phyloP scores from a whole-genome alignment of 2,113 vertebrate species.

The Cyanoliseus patagonus region DNA sequence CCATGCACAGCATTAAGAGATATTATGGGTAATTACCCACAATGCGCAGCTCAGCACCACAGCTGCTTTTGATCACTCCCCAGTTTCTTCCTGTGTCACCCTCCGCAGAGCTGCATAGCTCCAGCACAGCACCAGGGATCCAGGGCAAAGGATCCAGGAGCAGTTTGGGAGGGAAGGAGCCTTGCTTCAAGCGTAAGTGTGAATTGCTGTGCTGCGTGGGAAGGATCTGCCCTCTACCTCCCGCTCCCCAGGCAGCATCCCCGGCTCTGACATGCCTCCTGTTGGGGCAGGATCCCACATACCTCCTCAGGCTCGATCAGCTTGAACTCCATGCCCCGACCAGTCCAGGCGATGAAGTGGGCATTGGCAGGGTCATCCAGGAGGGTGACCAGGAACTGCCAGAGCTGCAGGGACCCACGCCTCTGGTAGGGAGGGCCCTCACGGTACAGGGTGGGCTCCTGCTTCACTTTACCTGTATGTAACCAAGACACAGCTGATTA shows the following conservation, averaged over 20 bases:
- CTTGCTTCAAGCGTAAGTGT: fast-evolving
- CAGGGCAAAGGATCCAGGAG: neutral
- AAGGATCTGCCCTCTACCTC: neutral
- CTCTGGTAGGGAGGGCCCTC: constrained; percentile 94
- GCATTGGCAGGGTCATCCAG: constrained; percentile 93
- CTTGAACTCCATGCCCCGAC: constrained; percentile 98
- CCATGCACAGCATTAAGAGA: constrained; percentile 63
- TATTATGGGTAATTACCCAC: constrained; percentile 76
- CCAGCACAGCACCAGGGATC: neutral
- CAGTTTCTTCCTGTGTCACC: constrained; percentile 68
- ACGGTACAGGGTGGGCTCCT: constrained; percentile 88
- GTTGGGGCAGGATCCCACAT: neutral
- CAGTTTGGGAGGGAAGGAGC: neutral
- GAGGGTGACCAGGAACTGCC: constrained; percentile 96
- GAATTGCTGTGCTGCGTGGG: fast-evolving
- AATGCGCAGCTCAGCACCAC: constrained; percentile 58
- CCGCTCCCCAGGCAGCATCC: neutral
- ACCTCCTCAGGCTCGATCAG: constrained; percentile 97
- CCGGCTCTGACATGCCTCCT: neutral
- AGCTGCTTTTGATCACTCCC: constrained; percentile 77
- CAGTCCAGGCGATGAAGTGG: constrained; percentile 97
- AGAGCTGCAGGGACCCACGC: constrained; percentile 93
- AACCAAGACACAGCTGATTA: neutral
- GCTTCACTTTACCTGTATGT: constrained; percentile 88
- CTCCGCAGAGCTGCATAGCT: neutral